Evolutionary conservation across 2,797 vertebrate species (phyloP).

Genomic region (Muscicapa striata): DNA sequence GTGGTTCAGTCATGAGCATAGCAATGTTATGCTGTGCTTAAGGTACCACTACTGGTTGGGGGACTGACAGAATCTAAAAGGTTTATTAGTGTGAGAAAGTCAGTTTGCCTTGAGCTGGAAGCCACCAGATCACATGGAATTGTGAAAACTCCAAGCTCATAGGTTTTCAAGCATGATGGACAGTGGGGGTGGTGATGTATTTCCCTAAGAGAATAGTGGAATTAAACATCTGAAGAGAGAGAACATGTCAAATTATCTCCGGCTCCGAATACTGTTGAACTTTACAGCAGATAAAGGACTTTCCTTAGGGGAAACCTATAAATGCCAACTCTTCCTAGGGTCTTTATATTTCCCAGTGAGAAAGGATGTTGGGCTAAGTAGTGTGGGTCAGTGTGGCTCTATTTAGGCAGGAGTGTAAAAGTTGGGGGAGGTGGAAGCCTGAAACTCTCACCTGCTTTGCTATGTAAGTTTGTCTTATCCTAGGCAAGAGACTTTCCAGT

Average conservation of each 20-base stretch:
- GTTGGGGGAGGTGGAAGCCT: neutral
- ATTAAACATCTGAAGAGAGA: neutral
- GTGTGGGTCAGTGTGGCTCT: neutral
- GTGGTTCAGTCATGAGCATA: neutral
- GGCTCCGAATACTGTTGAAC: neutral
- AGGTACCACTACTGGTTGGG: neutral
- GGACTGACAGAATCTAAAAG: neutral
- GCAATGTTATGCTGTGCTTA: neutral
- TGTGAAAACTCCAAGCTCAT: neutral
- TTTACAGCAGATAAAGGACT: neutral
- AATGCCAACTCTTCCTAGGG: neutral
- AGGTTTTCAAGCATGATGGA: neutral
- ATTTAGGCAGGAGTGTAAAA: neutral
- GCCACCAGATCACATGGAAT: neutral
- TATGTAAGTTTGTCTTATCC: fast-evolving
- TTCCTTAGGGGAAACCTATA: neutral
- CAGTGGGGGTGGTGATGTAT: neutral
- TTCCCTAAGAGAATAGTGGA: neutral
- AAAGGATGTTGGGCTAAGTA: neutral
- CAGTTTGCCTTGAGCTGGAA: neutral
- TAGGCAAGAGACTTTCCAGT: neutral
- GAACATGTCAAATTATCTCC: neutral
- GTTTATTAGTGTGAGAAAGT: neutral
- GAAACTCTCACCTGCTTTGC: neutral
- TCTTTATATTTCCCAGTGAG: fast-evolving